Percentiles rank a stretch among this genome's conserved stretches.
Evolutionary conservation across 2,888 invertebrate species (phyloP).

Genomic region (Dynastes grantii): DNA sequence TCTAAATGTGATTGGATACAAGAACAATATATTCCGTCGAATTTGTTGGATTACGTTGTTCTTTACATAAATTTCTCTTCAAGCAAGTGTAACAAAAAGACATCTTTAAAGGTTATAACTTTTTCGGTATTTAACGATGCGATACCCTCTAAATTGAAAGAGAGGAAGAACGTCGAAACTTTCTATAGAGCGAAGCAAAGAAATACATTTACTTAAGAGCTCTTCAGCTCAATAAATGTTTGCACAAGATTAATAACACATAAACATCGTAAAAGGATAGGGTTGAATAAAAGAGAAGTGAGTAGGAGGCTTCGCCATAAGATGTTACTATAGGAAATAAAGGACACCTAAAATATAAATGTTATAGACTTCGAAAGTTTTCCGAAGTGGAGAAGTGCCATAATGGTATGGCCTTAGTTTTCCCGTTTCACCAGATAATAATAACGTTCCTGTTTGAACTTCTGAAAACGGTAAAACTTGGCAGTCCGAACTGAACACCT

Average conservation of each 20-base stretch:
- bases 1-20: no score
- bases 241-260: constrained; percentile 18
- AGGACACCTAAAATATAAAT: constrained; percentile 43
- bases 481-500: background rate
- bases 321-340: constrained; percentile 33
- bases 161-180: background rate
- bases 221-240: constrained; percentile 9
- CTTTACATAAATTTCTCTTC: no score
- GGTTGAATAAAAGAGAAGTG: background rate
- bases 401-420: constrained; percentile 40
- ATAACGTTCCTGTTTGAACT: constrained; percentile 12
- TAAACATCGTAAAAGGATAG: constrained; percentile 16
- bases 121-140: no score
- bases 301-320: background rate
- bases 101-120: no score
- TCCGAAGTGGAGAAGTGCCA: constrained; percentile 32
- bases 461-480: constrained; percentile 29
- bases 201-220: background rate
- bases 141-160: no score
- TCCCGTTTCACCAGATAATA: constrained; percentile 37
- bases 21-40: no score
- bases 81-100: no score
- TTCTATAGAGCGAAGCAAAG: background rate
- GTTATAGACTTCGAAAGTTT: constrained; percentile 44
- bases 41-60: no score